A percentile compares a stretch with the other conserved stretches of the same genome.
Conservation (phyloP, 2,113 vertebrate genomes). For the Mobula birostris region DNA sequence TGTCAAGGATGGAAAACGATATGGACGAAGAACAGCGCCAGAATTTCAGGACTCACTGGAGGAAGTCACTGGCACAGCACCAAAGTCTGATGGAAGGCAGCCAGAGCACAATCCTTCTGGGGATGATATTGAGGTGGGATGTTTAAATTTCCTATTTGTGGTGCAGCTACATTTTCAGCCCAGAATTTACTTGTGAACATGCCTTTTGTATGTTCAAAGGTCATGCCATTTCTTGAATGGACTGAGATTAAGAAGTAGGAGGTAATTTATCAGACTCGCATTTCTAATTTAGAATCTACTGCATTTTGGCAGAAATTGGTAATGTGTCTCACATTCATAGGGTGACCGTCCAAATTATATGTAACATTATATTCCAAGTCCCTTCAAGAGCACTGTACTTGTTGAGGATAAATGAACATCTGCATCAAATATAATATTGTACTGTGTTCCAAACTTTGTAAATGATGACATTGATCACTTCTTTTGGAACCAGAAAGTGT, state of each 20-base stretch:
- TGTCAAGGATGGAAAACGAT: slow-evolving; percentile 82
- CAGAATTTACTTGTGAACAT: background rate
- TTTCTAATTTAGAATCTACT: background rate
- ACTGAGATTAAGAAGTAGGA: background rate
- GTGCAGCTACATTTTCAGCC: background rate
- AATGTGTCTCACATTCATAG: background rate
- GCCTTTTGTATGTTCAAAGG: too few relatives aligned
- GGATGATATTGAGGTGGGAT: slow-evolving; percentile 67
- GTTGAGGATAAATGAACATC: too few relatives aligned
- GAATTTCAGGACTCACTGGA: slow-evolving; percentile 63
- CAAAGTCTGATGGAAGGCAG: slow-evolving; percentile 45
- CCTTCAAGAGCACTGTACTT: too few relatives aligned
- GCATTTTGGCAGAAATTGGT: background rate
- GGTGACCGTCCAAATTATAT: too few relatives aligned
- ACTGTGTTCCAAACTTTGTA: background rate
- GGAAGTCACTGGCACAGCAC: slow-evolving; percentile 53
- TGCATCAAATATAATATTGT: too few relatives aligned
- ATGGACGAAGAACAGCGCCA: slow-evolving; percentile 78
- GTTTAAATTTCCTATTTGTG: background rate
- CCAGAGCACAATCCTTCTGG: slow-evolving; percentile 52
- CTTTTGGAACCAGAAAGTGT: background rate
- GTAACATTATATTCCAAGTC: too few relatives aligned
- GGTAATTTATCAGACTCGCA: background rate
- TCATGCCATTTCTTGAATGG: too few relatives aligned
- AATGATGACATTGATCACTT: background rate